Evolutionary conservation across 2,113 vertebrate genomes (phyloP), one percentile per base, ranked within the genome.

Genomic region (Planiliza haematocheilus): DNA sequence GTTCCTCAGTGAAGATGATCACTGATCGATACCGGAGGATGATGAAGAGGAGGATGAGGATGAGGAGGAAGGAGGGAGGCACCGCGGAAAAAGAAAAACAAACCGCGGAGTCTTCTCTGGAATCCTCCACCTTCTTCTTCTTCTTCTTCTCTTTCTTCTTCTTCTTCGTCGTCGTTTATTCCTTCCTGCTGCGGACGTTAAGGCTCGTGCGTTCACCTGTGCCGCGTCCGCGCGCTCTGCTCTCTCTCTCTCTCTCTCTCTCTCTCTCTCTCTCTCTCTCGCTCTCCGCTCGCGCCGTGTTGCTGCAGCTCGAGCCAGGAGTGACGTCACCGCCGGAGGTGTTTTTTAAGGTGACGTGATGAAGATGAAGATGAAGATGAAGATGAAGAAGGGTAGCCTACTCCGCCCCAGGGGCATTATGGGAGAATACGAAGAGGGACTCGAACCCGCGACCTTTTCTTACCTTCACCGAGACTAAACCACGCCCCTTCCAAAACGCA

Each of bases 131-230:
- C 24, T 5, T 41, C 55, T 37, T 45, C 41, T 18, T 11, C 48
- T 43, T 48, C 55, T 69, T 20, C 18, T 39, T 45, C 52, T 45
- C 12, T 52, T 49, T 14, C 24, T 64, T 41, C 64, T 60, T 65
- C 48, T 41, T 48, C 46, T 16, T 69, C 50, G 2, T 30, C 24
- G 10, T 5, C 30, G 36, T 12, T 46, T 51, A 12, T 43, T 24
- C 21, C 45, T 21, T 63, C 48, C 46, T 82, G 42, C 83, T 86
- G 83, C 83, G 76, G 79, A 82, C 74, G 77, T 68, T 69, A 14
- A 69, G 37, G 86, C 84, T 81, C 81, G 79, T 77, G 77, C 82
- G 55, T 86, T 77, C 82, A 90, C 88, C 88, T 90, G 86, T 53
- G 70, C 74, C 16, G 56, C 20, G 73, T 76, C 53, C 74, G 69